Evolutionary conservation across 1,140 invertebrate genomes (phyloP), one percentile per base, ranked within the genome.

Genomic region (Caenorhabditis tropicalis): DNA sequence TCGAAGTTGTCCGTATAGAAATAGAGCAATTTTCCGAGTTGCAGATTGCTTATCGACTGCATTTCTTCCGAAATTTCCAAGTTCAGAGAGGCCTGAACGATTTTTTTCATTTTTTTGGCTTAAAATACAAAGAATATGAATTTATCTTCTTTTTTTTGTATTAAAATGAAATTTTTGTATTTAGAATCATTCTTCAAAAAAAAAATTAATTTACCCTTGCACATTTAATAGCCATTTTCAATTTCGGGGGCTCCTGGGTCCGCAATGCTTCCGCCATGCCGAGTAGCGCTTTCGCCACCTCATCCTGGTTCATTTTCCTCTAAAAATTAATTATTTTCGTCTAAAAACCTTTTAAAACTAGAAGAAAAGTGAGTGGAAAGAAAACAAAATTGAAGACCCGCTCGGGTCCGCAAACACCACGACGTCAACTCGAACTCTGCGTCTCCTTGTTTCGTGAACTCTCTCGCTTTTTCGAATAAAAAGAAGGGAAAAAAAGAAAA

Each of bases 151-250:
- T 65, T 65, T 65, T 36, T 19, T 65, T 33, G 15, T 9, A 36
- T 65, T 65, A 36, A 5, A 2, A 19, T 5, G 0, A 36, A n/a
- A 27, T 33, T 36, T 36, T 36, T 65, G 33, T 36, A 9, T 19
- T 36, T 36, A 19, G 0, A 65, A 4, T 51, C 6, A 51, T 51
- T 51, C 19, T 51, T 51, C 21, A 19, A 19, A 19, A 51, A 4
- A 9, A 5, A 51, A n/a, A n/a, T n/a, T n/a, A 36, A n/a, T 65
- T 31, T 43, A 83, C 82, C 31, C 83, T 49, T 49, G 74, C 83
- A 84, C 83, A 84, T 48, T 84, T 84, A 21, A 81, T 84, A 19
- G 83, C 83, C 83, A 84, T 84, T 65, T 84, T 84, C 1, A 79
- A 12, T 31, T 80, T 79, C 12, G 83, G 83, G 0, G 83, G 83